Conservation (phyloP, 1,140 invertebrate species). For the Diachasmimorpha longicaudata region DNA sequence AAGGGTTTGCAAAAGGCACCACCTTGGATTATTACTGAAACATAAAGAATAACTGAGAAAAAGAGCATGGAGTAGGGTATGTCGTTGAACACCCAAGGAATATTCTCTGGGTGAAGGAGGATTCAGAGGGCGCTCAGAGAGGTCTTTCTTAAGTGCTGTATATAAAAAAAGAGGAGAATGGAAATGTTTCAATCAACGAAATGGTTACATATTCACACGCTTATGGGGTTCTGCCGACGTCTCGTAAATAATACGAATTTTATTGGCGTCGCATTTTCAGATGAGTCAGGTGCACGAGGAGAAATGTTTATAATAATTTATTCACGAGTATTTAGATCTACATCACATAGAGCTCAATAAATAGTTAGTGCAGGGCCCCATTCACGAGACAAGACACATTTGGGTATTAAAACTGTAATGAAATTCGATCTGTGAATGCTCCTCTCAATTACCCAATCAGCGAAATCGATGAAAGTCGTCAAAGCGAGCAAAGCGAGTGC, state of each 20-base stretch:
- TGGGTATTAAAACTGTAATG: too few relatives aligned
- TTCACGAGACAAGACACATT: too few relatives aligned
- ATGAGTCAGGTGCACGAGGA: background rate
- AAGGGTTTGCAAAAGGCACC: too few relatives aligned
- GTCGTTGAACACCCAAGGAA: background rate
- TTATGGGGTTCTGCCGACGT: background rate
- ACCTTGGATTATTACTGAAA: background rate
- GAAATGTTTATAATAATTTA: background rate
- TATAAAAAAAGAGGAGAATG: constrained; percentile 47
- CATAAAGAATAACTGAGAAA: background rate
- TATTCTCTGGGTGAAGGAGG: background rate
- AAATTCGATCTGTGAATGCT: too few relatives aligned
- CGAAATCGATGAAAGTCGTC: background rate
- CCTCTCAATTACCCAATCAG: background rate
- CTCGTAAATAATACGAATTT: constrained; percentile 51
- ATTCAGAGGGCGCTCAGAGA: background rate
- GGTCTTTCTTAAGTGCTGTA: background rate
- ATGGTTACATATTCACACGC: constrained; percentile 59
- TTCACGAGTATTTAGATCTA: too few relatives aligned
- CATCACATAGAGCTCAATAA: too few relatives aligned
- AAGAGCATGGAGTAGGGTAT: background rate
- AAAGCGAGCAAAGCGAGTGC: background rate
- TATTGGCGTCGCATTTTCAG: background rate
- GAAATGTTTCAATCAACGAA: constrained; percentile 61
- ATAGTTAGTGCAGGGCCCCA: too few relatives aligned